A percentile compares a stretch with the other conserved stretches of the same genome.
Evolutionary conservation across 2,888 invertebrate genomes (phyloP).

Genomic region (Hyppa rectilinea): DNA sequence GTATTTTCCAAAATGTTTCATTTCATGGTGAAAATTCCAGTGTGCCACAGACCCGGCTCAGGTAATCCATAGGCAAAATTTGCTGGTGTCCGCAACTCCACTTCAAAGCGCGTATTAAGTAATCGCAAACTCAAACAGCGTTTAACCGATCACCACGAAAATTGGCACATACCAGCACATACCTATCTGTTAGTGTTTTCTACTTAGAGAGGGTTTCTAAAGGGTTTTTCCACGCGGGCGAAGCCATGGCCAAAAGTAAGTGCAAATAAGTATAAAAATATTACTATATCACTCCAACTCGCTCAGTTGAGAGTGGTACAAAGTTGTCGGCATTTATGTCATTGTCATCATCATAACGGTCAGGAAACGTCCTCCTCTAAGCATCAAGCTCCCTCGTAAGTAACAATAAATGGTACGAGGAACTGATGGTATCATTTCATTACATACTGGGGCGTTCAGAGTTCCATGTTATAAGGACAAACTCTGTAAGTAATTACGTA

Average conservation of each 20-base stretch:
- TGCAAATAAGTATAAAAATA: not conserved
- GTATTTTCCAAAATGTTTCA: not conserved
- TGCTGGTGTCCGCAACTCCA: no score
- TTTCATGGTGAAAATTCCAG: not conserved
- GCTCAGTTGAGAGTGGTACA: not conserved
- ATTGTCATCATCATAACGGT: slow-evolving; percentile 49
- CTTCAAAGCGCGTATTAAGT: no score
- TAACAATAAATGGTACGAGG: slow-evolving; percentile 29
- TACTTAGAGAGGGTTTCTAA: not conserved
- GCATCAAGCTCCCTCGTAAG: slow-evolving; percentile 44
- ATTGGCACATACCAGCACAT: no score
- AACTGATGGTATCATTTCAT: slow-evolving; percentile 27
- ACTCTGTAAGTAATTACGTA: not conserved
- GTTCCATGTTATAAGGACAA: slow-evolving; percentile 1
- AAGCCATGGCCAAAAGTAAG: no score
- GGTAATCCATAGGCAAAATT: no score
- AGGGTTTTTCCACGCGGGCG: not conserved
- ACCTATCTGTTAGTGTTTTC: no score
- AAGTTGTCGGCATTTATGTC: slow-evolving; percentile 34
- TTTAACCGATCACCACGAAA: no score
- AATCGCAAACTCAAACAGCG: no score
- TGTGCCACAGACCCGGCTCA: no score
- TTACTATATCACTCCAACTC: not conserved
- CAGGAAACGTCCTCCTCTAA: slow-evolving; percentile 51
- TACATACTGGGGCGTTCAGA: not conserved